Conservation (phyloP, 2,113 vertebrate species). For the Furnarius figulus region DNA sequence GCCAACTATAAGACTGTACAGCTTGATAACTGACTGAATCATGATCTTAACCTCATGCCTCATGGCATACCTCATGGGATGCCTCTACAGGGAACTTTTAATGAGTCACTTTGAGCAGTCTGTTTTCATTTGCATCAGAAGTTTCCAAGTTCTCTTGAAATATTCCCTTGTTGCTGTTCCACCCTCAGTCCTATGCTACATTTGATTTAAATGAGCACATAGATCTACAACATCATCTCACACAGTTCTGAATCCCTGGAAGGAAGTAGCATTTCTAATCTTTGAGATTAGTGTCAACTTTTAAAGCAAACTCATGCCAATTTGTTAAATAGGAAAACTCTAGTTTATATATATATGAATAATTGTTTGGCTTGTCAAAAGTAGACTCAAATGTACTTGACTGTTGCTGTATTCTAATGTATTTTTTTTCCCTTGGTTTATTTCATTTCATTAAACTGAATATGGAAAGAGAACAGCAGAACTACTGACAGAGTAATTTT, state of each 20-base stretch:
- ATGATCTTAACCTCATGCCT: background rate
- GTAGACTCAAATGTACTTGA: background rate
- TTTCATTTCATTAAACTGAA: background rate
- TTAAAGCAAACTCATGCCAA: background rate
- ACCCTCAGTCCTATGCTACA: background rate
- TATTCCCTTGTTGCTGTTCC: slow-evolving; percentile 4
- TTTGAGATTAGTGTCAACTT: background rate
- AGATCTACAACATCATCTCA: background rate
- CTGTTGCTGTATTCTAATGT: background rate
- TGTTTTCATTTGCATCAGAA: slow-evolving; percentile 50
- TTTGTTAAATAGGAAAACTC: background rate
- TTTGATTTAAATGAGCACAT: slow-evolving; percentile 41
- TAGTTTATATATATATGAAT: background rate
- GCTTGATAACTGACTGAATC: background rate
- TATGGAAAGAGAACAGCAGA: background rate
- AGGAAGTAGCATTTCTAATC: background rate
- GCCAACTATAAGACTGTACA: background rate
- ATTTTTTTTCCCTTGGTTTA: background rate
- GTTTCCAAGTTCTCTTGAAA: slow-evolving; percentile 7
- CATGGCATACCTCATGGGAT: slow-evolving; percentile 14
- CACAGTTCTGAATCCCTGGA: background rate
- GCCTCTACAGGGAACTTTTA: slow-evolving; percentile 13
- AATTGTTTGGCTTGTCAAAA: background rate
- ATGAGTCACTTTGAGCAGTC: slow-evolving; percentile 58
- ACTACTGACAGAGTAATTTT: background rate